phyloP scores from a whole-genome alignment of 92 coral and sea anemone genomes.

The Micromussa lordhowensis region DNA sequence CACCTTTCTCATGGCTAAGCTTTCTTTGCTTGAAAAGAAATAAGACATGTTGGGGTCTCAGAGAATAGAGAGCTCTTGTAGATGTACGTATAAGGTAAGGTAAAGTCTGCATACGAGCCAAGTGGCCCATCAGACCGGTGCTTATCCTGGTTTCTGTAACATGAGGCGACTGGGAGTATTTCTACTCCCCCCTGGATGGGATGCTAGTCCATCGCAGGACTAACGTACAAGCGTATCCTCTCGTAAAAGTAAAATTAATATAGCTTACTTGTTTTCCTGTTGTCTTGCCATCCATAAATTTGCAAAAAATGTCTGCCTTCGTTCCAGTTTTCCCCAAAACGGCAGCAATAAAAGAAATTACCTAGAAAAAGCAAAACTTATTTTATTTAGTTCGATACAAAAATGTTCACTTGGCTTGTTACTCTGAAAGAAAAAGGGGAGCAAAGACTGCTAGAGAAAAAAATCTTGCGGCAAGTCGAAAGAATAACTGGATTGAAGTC shows the following conservation, averaged over 20 bases:
- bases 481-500: neutral
- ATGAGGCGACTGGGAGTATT: too few relatives aligned
- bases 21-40: neutral
- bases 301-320: slow-evolving; percentile 82
- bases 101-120: too few relatives aligned
- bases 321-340: slow-evolving; percentile 95
- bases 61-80: neutral
- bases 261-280: slow-evolving; percentile 35
- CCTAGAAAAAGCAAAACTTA: slow-evolving; percentile 38
- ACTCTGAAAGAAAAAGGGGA: neutral
- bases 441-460: neutral
- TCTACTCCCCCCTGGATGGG: too few relatives aligned
- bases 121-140: too few relatives aligned
- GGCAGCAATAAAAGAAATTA: slow-evolving; percentile 90
- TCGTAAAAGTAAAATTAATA: neutral
- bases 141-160: too few relatives aligned
- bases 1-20: slow-evolving; percentile 39
- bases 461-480: neutral
- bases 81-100: neutral
- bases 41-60: neutral
- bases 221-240: too few relatives aligned
- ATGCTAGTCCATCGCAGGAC: too few relatives aligned
- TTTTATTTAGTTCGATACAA: neutral
- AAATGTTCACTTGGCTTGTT: neutral
- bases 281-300: slow-evolving; percentile 65